These are phyloP conservation scores for Oriolus oriolus DNA, from an alignment of 2,113 vertebrate genomes.

Conservation along the genomic window DNA sequence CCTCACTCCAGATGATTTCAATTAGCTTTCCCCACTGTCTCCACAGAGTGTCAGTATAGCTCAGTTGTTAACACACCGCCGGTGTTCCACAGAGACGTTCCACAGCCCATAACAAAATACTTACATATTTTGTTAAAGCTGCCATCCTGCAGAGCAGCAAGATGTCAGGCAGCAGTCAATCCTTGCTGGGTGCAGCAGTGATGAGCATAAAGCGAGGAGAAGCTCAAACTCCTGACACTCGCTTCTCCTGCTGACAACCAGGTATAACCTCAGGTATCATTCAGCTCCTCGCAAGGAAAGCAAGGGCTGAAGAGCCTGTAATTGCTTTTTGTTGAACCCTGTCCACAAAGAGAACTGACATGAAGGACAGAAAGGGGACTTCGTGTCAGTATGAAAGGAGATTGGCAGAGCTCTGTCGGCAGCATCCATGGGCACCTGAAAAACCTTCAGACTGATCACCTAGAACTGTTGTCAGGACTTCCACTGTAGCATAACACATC, in stretches of 20 bases:
- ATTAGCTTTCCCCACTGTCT: not conserved
- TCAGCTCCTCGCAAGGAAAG: not conserved
- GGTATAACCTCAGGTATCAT: not conserved
- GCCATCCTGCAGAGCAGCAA: not conserved
- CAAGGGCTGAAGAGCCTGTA: not conserved
- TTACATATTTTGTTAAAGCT: not conserved
- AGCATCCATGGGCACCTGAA: not conserved
- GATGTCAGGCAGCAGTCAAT: not conserved
- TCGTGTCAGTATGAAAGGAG: not conserved
- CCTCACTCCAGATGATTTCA: not conserved
- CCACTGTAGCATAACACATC: not conserved
- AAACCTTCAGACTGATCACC: not conserved
- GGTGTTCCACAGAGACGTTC: not conserved
- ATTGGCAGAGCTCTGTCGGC: not conserved
- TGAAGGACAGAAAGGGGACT: not conserved
- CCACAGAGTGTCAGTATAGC: constrained; percentile 58
- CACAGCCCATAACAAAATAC: not conserved
- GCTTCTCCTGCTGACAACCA: not conserved
- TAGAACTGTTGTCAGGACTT: not conserved
- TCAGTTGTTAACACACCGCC: not conserved
- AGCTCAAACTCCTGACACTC: not conserved
- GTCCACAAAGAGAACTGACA: not conserved
- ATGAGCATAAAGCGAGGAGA: not conserved
- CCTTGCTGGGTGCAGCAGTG: not conserved
- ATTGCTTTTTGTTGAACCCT: not conserved